Percentiles rank a stretch among this genome's conserved stretches.
Evolutionary conservation across 1,140 invertebrate genomes (phyloP).

Genomic region (Euura lappo): DNA sequence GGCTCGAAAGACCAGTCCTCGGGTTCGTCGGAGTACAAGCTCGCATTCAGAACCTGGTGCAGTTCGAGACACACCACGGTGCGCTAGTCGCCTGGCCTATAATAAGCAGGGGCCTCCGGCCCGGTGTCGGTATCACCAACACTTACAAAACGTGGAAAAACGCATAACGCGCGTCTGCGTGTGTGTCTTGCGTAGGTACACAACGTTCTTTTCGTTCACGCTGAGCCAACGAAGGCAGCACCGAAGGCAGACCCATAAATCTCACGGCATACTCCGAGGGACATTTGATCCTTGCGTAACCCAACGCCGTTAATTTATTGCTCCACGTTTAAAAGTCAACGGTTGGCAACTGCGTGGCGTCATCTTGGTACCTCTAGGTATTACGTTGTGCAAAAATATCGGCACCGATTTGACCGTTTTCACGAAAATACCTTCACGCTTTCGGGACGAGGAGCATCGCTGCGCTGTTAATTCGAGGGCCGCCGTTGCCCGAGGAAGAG

Average conservation of each 20-base stretch:
- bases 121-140: not conserved
- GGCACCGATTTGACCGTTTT: slow-evolving; percentile 11
- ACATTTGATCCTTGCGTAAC: slow-evolving; percentile 65
- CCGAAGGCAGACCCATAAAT: slow-evolving; percentile 60
- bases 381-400: not conserved
- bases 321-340: slow-evolving; percentile 60
- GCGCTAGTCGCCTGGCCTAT: slow-evolving; percentile 53
- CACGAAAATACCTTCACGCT: not conserved
- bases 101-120: slow-evolving; percentile 50
- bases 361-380: not conserved
- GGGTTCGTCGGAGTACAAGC: slow-evolving; percentile 12
- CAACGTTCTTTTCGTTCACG: slow-evolving; percentile 58
- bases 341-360: slow-evolving; percentile 35
- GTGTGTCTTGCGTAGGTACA: slow-evolving; percentile 42
- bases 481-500: slow-evolving; percentile 48
- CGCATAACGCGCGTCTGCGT: not conserved
- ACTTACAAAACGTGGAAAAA: not conserved
- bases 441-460: slow-evolving; percentile 47
- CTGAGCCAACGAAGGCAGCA: slow-evolving; percentile 37
- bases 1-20: slow-evolving; percentile 39
- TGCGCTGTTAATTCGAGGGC: slow-evolving; percentile 61
- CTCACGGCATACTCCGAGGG: slow-evolving; percentile 59
- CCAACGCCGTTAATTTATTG: slow-evolving; percentile 64
- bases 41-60: not conserved
- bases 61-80: slow-evolving; percentile 10